These are phyloP conservation scores for Drosophila buzzatii DNA, from an alignment of 2,888 invertebrate species.

Conservation along the genomic window DNA sequence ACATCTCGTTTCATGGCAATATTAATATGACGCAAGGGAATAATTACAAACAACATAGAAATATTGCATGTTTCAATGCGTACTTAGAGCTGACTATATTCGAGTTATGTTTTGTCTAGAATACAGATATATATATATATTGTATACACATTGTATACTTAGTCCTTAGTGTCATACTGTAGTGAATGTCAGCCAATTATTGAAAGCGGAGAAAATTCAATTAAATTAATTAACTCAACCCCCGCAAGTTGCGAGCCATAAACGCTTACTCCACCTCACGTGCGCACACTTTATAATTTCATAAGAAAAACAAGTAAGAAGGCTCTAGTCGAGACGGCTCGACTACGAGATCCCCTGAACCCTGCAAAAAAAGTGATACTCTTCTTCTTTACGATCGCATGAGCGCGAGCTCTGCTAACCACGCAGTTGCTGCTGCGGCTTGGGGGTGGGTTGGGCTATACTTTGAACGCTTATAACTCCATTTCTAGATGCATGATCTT, in stretches of 20 bases:
- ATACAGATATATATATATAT: neutral
- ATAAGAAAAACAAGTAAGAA: conserved; percentile 30
- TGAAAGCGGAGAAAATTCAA: conserved; percentile 45
- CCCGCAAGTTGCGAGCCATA: conserved; percentile 11
- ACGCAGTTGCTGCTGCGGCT: too few species aligned
- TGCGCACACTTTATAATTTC: conserved; percentile 50
- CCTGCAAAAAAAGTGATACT: too few species aligned
- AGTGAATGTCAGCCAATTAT: conserved; percentile 18
- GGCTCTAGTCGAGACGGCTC: too few species aligned
- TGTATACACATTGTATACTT: neutral
- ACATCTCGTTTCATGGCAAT: neutral
- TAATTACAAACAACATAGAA: conserved; percentile 1
- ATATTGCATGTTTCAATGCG: conserved; percentile 13
- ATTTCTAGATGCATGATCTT: too few species aligned
- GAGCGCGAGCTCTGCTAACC: too few species aligned
- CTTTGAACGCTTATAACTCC: too few species aligned
- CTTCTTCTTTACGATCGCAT: too few species aligned
- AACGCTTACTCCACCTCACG: conserved; percentile 4
- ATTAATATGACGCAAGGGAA: neutral
- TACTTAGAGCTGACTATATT: conserved; percentile 8
- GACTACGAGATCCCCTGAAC: too few species aligned
- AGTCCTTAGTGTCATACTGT: neutral
- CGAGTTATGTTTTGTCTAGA: neutral
- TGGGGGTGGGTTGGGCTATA: too few species aligned
- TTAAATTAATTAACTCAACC: conserved; percentile 62